These are phyloP conservation scores for Caenorhabditis wallacei DNA, from an alignment of 2,888 invertebrate genomes.

Conservation along the genomic window DNA sequence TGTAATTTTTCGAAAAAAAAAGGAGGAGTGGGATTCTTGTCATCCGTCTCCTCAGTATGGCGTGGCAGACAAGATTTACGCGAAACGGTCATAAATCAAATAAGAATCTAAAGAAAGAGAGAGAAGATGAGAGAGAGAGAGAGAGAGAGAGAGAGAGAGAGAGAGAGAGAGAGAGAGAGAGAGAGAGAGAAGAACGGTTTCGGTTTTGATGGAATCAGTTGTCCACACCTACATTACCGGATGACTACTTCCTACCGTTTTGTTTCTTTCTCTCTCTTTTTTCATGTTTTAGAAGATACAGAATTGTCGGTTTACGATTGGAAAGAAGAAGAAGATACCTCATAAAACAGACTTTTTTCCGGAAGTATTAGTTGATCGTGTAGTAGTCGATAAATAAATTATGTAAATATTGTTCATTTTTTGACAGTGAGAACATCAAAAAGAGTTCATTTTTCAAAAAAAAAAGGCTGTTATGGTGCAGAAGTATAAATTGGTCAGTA, in stretches of 20 bases:
- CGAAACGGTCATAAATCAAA: constrained; percentile 53
- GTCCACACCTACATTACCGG: constrained; percentile 23
- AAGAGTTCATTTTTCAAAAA: no score
- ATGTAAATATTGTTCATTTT: no score
- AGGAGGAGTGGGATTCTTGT: neutral
- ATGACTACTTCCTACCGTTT: neutral
- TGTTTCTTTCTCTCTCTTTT: neutral
- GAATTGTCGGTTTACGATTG: neutral
- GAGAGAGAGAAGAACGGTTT: constrained; percentile 38
- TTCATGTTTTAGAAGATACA: neutral
- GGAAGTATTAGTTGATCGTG: no score
- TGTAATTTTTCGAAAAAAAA: neutral
- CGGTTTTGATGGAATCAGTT: constrained; percentile 28
- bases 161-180: constrained; percentile 14
- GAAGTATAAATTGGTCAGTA: no score
- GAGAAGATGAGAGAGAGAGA: constrained; percentile 18
- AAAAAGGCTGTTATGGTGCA: no score
- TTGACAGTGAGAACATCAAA: no score
- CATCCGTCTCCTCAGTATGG: constrained; percentile 11
- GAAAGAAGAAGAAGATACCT: neutral
- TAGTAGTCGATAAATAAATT: no score
- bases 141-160: constrained; percentile 2
- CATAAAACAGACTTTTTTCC: no score
- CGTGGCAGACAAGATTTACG: constrained; percentile 48
- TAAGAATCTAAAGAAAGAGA: constrained; percentile 19